Evolutionary conservation across 2,888 invertebrate genomes (phyloP).

Genomic region (Dicyrtomina minuta): DNA sequence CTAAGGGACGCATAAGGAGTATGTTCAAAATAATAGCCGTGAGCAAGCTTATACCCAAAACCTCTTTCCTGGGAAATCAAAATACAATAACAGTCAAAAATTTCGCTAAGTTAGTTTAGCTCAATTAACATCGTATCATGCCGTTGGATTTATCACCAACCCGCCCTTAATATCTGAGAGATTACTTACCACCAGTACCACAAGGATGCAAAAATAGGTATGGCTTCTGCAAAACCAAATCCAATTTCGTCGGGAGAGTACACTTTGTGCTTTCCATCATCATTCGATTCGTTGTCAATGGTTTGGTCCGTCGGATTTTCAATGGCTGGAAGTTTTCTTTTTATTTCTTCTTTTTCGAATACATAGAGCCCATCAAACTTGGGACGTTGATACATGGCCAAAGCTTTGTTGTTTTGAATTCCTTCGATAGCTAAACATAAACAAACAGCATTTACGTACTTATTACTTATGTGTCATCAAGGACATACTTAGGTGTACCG

Average conservation of each 20-base stretch:
- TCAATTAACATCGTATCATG: no score
- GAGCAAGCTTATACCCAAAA: constrained; percentile 71
- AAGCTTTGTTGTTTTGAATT: constrained; percentile 19
- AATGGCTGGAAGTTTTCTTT: constrained; percentile 41
- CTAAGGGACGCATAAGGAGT: constrained; percentile 48
- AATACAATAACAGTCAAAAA: no score
- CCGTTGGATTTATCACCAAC: no score
- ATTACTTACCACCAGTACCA: constrained; percentile 74
- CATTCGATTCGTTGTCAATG: constrained; percentile 42
- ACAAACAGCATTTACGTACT: background rate
- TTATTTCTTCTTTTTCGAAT: constrained; percentile 60
- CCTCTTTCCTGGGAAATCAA: constrained; percentile 67
- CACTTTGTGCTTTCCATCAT: constrained; percentile 58
- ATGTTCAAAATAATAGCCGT: constrained; percentile 60
- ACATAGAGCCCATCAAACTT: constrained; percentile 68
- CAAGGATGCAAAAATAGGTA: constrained; percentile 71
- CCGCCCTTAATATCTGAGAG: no score
- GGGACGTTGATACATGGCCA: constrained; percentile 22
- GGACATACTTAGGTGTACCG: no score
- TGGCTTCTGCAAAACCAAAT: constrained; percentile 58
- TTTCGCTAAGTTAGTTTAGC: no score
- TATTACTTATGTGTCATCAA: background rate
- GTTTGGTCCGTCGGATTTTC: background rate
- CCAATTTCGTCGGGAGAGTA: constrained; percentile 30
- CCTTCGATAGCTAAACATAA: constrained; percentile 13